Evolutionary conservation across 2,888 invertebrate species (phyloP).

Genomic region (Andrena minutula): DNA sequence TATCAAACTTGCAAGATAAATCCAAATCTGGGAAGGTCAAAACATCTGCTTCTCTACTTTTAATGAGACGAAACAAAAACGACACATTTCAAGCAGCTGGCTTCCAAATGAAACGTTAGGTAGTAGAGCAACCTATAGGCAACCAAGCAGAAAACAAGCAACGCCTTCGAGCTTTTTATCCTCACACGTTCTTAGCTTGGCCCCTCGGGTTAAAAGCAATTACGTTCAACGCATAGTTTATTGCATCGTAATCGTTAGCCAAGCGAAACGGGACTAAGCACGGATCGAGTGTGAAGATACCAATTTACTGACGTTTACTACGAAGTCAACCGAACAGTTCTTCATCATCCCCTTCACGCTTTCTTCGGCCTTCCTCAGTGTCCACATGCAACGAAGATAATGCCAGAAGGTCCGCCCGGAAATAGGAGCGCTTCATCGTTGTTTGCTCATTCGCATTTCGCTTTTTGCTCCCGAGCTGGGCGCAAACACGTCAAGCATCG

Average conservation of each 20-base stretch:
- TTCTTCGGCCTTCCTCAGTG: slow-evolving; percentile 19
- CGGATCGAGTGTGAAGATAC: slow-evolving; percentile 59
- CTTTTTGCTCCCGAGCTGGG: slow-evolving; percentile 2
- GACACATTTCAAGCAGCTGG: too few species aligned
- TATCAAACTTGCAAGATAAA: too few species aligned
- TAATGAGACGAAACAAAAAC: too few species aligned
- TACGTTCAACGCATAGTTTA: slow-evolving; percentile 47
- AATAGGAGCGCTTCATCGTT: slow-evolving; percentile 26
- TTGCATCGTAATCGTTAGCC: slow-evolving; percentile 60
- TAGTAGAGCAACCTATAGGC: neutral
- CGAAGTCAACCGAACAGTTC: slow-evolving; percentile 25
- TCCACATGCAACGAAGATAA: slow-evolving; percentile 23
- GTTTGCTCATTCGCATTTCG: slow-evolving; percentile 25
- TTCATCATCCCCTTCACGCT: slow-evolving; percentile 14
- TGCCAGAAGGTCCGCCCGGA: slow-evolving; percentile 15
- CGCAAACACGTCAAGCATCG: neutral
- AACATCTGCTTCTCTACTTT: too few species aligned
- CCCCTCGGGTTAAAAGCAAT: neutral
- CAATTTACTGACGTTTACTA: slow-evolving; percentile 66
- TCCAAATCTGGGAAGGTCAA: too few species aligned
- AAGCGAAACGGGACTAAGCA: slow-evolving; percentile 44
- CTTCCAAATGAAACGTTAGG: too few species aligned
- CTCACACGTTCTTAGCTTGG: neutral
- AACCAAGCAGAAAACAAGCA: neutral
- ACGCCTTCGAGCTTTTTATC: neutral